These are phyloP conservation scores for Coelopa pilipes DNA, from an alignment of 2,888 invertebrate genomes.

Conservation along the genomic window DNA sequence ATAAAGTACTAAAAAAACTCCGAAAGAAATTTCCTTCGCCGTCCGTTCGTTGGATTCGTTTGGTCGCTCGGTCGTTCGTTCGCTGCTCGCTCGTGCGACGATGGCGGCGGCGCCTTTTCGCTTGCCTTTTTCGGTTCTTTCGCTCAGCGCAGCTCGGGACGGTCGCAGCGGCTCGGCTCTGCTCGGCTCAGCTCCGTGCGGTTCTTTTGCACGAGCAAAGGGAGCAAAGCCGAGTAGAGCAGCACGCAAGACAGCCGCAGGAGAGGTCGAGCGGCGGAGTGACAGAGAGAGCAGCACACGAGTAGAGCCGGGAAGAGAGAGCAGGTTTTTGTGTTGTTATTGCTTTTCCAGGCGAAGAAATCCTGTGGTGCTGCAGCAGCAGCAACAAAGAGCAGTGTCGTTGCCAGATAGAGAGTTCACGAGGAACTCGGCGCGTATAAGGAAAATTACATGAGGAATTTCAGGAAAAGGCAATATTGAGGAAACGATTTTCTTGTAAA, in stretches of 20 bases:
- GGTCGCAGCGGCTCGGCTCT: not conserved
- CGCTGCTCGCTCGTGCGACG: not conserved
- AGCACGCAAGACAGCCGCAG: not conserved
- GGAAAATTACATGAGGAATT: too few relatives aligned
- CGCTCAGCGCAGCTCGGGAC: not conserved
- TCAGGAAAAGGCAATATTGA: too few relatives aligned
- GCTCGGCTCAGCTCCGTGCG: too few relatives aligned
- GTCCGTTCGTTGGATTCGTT: too few relatives aligned
- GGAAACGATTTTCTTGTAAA: too few relatives aligned
- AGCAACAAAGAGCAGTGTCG: not conserved
- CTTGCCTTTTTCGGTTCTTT: constrained; percentile 34
- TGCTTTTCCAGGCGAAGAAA: constrained; percentile 22
- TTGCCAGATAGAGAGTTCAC: too few relatives aligned
- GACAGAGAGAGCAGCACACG: constrained; percentile 8
- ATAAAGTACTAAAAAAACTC: constrained; percentile 31
- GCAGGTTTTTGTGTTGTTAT: constrained; percentile 7
- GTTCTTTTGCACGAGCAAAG: constrained; percentile 18
- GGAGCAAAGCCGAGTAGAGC: not conserved
- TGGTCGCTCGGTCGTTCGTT: too few relatives aligned
- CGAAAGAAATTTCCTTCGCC: constrained; percentile 34
- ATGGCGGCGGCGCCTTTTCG: constrained; percentile 24
- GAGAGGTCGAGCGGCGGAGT: not conserved
- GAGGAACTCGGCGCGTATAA: too few relatives aligned
- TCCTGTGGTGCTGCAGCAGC: constrained; percentile 25
- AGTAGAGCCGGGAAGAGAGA: not conserved